Evolutionary conservation across 2,888 invertebrate genomes (phyloP), one percentile per base, ranked within the genome.

Genomic region (Gari tellinella): DNA sequence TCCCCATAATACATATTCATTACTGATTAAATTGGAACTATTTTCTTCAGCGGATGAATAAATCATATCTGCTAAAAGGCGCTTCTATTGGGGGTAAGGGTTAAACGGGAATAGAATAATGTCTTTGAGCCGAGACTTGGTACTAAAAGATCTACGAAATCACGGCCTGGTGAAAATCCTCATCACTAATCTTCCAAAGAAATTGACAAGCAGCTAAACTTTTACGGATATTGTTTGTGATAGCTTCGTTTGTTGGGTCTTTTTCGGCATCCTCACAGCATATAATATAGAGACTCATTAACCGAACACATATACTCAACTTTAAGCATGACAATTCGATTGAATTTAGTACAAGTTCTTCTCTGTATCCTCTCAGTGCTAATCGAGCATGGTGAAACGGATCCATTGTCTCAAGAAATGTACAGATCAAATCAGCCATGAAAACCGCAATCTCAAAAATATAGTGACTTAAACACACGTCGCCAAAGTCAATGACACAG

Each of bases 391-490:
- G 55, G 37, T 51, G n/a, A 12, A 72, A 21, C 15, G 62, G 58
- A 31, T 64, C 46, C 3, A 31, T 15, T 26, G 51, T 48, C 12
- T 31, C 17, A 7, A 49, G 25, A 45, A 49, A 67, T 10, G 58
- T 40, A 19, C 60, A 60, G 5, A 76, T 76, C 12, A 76, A 31
- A 38, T 76, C 76, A n/a, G 67, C 76, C 61, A 76, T 72, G 1
- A 64, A 41, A 2, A 46, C 52, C 5, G 67, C 70, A 2, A 76
- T 60, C 17, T 76, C 76, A 19, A 67, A 76, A 0, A 76, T 49
- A 21, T 66, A 72, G 38, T 55, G 60, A 37, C 70, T 64, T 14
- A 31, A 49, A 64, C 72, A 72, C 19, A 46, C 61, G 52, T 76
- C 76, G 25, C 66, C 64, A 49, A 67, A 76, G 48, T 69, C 72